Conservation (phyloP, 2,888 invertebrate species). For the Euphydryas editha region DNA sequence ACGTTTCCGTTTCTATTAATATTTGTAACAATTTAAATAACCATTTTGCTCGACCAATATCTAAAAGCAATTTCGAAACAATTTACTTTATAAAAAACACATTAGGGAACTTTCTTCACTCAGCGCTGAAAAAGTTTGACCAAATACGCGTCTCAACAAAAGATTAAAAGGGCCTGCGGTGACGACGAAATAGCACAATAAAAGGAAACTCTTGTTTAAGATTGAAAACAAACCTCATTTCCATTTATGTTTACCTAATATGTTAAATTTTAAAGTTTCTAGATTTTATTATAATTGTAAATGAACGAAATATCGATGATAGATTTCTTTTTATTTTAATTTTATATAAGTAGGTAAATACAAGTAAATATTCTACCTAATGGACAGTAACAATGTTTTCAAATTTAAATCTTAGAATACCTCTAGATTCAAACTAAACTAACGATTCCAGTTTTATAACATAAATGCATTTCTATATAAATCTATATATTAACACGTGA, state of each 20-base stretch:
- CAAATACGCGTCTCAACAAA: constrained; percentile 31
- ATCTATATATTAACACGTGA: too few species aligned
- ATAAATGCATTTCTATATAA: too few species aligned
- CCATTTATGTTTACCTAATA: neutral
- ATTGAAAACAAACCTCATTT: constrained; percentile 21
- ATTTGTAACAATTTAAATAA: constrained; percentile 16
- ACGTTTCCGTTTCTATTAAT: neutral
- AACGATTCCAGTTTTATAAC: too few species aligned
- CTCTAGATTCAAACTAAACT: too few species aligned
- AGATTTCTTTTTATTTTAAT: too few species aligned
- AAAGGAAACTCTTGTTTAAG: constrained; percentile 34
- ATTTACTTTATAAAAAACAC: constrained; percentile 43
- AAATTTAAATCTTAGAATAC: too few species aligned
- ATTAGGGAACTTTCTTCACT: constrained; percentile 42
- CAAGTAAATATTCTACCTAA: too few species aligned
- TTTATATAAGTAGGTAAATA: too few species aligned
- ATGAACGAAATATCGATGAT: too few species aligned
- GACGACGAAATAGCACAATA: constrained; percentile 39
- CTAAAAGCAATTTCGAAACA: constrained; percentile 41
- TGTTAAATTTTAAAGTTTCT: neutral
- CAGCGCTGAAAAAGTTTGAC: constrained; percentile 39
- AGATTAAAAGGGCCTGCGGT: constrained; percentile 42
- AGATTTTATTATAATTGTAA: neutral
- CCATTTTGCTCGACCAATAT: constrained; percentile 25
- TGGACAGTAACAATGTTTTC: too few species aligned